Base-by-base conservation (phyloP, 2,888 invertebrate genomes). In the Escarpia spicata region DNA sequence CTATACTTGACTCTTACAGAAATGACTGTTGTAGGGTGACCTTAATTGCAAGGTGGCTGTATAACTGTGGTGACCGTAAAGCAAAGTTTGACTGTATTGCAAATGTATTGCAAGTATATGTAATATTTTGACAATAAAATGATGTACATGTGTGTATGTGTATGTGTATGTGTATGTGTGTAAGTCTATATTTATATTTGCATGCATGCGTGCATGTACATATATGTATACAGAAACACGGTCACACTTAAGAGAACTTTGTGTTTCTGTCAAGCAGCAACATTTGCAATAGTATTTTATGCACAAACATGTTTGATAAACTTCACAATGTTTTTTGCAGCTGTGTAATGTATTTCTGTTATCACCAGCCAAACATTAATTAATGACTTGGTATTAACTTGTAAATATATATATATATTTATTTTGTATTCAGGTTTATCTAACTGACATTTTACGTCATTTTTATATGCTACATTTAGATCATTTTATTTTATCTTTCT, bases 131-230 rank as follows among this genome's bases (percentile, higher is more conserved):
- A 43, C n/a, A 90, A 8, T 10, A 37, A 90, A 37, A 26, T 37
- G 37, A 37, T 89, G 43, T 92, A 37, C 75, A 44, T 92, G 90
- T 92, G 90, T 92, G 43, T 92, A 90, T 92, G 90, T 19, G 6
- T 90, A 90, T 90, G 90, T 90, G 44, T 92, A 90, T 92, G 90
- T 19, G 6, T 90, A 90, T 90, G 90, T 90, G 44, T 92, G 58
- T 92, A 92, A 91, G 58, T 91, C 92, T 92, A 58, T 91, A 92
- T 92, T 19, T 92, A 92, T n/a, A n/a, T n/a, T n/a, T n/a, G 44
- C 43, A 91, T 92, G 60, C 37, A 92, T 91, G 44, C 91, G 2
- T 91, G 45, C 45, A 91, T 92, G 43, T 37, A 37, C 44, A 91
- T 92, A 90, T 92, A 44, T 92, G 10, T 58, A 45, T 91, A 44